phyloP scores from a whole-genome alignment of 2,113 vertebrate species.

The Gymnocephalus cernua region DNA sequence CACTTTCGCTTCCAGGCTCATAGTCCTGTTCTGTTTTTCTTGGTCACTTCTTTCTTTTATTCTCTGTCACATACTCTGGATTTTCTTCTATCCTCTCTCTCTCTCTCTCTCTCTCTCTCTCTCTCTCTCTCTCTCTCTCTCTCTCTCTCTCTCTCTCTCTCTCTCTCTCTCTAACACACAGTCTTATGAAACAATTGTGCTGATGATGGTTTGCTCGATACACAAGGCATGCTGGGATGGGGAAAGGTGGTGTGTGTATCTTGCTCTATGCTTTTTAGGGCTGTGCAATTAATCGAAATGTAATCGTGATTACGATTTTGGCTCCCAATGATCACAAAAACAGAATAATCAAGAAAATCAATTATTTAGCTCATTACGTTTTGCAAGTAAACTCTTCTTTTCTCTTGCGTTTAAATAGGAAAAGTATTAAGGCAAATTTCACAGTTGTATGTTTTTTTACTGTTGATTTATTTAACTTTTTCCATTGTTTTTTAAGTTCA shows the following conservation, averaged over 20 bases:
- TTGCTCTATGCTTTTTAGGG: slow-evolving; percentile 31
- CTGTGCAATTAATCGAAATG: too few relatives aligned
- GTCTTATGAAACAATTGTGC: slow-evolving; percentile 28
- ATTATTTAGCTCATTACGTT: too few relatives aligned
- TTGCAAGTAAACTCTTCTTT: too few relatives aligned
- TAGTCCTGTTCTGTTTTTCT: neutral
- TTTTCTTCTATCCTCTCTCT: neutral
- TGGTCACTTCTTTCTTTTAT: neutral
- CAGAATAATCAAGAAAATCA: too few relatives aligned
- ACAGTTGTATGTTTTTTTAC: too few relatives aligned
- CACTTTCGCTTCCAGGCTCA: slow-evolving; percentile 3
- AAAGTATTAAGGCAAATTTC: too few relatives aligned
- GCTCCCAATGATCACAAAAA: too few relatives aligned
- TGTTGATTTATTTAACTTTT: too few relatives aligned
- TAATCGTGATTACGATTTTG: too few relatives aligned
- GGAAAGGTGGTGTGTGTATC: slow-evolving; percentile 25
- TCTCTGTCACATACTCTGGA: slow-evolving; percentile 3
- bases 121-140: neutral
- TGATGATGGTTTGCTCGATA: slow-evolving; percentile 35
- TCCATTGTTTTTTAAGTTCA: too few relatives aligned
- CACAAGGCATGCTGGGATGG: slow-evolving; percentile 54
- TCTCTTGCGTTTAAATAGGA: too few relatives aligned
- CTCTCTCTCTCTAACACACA: neutral
- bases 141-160: neutral
- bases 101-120: neutral